Evolutionary conservation across 1,140 invertebrate species (phyloP), one percentile per base, ranked within the genome.

Genomic region (Leptinotarsa texana): DNA sequence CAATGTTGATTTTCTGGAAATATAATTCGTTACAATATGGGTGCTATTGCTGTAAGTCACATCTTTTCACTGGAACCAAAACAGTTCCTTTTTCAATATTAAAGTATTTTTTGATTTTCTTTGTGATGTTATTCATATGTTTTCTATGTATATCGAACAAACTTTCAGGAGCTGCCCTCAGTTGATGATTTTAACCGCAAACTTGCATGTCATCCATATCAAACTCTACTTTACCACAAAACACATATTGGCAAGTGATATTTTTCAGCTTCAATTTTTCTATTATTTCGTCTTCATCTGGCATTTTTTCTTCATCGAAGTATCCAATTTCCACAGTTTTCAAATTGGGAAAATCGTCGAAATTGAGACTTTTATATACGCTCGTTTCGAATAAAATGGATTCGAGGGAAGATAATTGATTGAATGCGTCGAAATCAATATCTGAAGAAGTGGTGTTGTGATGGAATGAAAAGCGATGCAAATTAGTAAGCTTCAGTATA

Each of bases 171-270:
- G 33, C 8, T 42, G 33, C 5, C 33, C 11, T 42, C 11, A 42
- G 11, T 3, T 42, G 33, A 42, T 42, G 8, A 42, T 42, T 11
- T 57, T 1, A 57, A 57, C 15, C 4, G 6, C 51, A 57, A 57
- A 57, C n/a, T 57, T 57, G 51, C 51, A 57, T 18, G 13, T 57
- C 51, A 57, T 57, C 51, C 51, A 57, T 57, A 74, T 63, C n/a
- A 63, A 11, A 72, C 4, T 72, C 61, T 22, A 72, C 22, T 63
- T 74, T 79, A 11, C 33, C 24, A 65, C 61, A 66, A 66, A 65
- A 69, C 42, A 73, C n/a, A 72, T 63, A 70, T 57, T 70, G 47
- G 17, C 17, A 49, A n/a, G n/a, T 61, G 13, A 70, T 70, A 57
- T 70, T 57, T 15, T 72, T 72, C 5, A 18, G 8, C 42, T 63